These are phyloP conservation scores for Gila orcuttii DNA, from an alignment of 2,113 vertebrate genomes.

Conservation along the genomic window DNA sequence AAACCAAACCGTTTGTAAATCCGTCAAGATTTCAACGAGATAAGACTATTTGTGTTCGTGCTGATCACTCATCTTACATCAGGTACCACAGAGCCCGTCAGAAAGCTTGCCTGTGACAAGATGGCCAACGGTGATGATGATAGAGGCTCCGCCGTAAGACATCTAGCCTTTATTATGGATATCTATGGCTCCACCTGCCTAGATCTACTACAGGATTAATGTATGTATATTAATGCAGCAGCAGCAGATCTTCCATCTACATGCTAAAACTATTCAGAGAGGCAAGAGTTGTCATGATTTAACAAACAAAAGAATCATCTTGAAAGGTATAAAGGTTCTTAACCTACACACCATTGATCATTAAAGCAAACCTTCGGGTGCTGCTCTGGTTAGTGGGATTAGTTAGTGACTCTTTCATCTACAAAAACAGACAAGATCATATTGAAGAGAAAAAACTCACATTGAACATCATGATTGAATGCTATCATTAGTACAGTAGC, in stretches of 20 bases:
- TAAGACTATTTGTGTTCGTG: no score
- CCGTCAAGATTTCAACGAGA: no score
- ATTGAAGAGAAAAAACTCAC: no score
- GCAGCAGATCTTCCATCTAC: background rate
- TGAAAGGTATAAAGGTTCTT: background rate
- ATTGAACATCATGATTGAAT: background rate
- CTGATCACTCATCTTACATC: no score
- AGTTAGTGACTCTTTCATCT: background rate
- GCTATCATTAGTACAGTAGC: conserved; percentile 1
- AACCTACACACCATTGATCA: background rate
- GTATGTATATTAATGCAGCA: background rate
- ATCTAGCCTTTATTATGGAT: no score
- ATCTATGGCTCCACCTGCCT: background rate
- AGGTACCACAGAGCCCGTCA: no score
- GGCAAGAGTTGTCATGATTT: background rate
- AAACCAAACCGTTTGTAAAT: no score
- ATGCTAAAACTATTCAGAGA: background rate
- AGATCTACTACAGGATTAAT: background rate
- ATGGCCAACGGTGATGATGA: no score
- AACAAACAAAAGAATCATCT: background rate
- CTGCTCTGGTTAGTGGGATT: background rate
- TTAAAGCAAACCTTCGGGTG: background rate
- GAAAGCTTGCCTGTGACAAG: no score
- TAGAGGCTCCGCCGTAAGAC: no score
- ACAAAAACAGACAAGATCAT: background rate